phyloP scores from a whole-genome alignment of 2,797 vertebrate species.

The Spea hammondii region DNA sequence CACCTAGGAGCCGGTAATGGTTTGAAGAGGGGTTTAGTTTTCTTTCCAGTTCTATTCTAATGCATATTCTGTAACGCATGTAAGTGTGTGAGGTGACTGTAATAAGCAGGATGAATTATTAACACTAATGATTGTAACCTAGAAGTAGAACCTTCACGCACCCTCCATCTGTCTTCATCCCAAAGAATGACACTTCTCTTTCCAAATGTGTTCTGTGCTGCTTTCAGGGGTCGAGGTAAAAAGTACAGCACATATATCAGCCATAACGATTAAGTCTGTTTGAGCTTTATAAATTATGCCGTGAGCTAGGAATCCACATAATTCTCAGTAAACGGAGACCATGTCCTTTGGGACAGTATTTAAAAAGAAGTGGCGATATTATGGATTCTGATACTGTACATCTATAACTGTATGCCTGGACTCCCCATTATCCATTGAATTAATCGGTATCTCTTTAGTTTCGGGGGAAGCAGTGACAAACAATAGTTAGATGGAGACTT shows the following conservation, averaged over 20 bases:
- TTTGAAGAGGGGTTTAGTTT: too few species aligned
- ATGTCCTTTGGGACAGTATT: constrained; percentile 10
- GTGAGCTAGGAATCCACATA: neutral
- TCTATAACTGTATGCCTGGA: too few species aligned
- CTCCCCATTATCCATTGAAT: too few species aligned
- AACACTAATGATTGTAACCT: constrained; percentile 32
- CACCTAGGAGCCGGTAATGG: too few species aligned
- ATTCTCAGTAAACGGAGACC: constrained; percentile 21
- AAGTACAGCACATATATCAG: constrained; percentile 5
- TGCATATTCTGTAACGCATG: neutral
- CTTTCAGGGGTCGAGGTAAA: neutral
- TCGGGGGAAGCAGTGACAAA: too few species aligned
- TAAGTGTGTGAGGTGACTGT: neutral
- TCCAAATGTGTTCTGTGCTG: neutral
- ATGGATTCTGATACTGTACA: too few species aligned
- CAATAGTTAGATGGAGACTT: too few species aligned
- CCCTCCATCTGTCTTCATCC: neutral
- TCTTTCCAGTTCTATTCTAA: too few species aligned
- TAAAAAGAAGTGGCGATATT: neutral
- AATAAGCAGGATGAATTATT: constrained; percentile 34
- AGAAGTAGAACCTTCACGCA: neutral
- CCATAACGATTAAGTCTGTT: constrained; percentile 2
- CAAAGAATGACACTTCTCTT: constrained; percentile 17
- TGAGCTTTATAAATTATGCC: constrained; percentile 37
- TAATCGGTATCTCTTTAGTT: too few species aligned